Conservation (phyloP, 1,140 invertebrate genomes). For the Cydia strobilella region DNA sequence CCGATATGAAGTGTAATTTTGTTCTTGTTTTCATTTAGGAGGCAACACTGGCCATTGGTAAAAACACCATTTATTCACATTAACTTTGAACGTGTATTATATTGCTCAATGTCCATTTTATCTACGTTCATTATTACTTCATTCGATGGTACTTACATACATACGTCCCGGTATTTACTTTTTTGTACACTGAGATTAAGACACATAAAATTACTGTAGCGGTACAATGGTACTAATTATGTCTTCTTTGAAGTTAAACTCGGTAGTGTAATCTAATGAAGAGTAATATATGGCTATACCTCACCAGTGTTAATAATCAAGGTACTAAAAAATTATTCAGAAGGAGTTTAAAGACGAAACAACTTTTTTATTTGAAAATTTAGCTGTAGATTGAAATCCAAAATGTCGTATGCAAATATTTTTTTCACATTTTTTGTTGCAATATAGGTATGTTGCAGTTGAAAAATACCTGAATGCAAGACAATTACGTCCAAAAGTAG, state of each 20-base stretch:
- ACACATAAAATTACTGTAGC: not conserved
- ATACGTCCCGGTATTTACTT: not conserved
- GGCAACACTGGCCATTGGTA: constrained; percentile 33
- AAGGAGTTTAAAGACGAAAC: too few relatives aligned
- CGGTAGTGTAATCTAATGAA: too few relatives aligned
- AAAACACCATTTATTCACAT: constrained; percentile 12
- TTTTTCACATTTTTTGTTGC: not conserved
- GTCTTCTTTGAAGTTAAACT: too few relatives aligned
- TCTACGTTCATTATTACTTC: constrained; percentile 11
- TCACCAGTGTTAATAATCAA: too few relatives aligned
- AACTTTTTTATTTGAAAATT: too few relatives aligned
- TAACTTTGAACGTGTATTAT: constrained; percentile 1
- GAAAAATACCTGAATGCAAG: not conserved
- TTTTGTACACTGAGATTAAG: not conserved
- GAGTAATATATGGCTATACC: too few relatives aligned
- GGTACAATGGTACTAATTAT: not conserved
- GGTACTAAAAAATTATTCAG: too few relatives aligned
- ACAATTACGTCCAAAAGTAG: constrained; percentile 18
- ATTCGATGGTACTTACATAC: not conserved
- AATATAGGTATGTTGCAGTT: not conserved
- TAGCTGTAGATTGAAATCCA: too few relatives aligned
- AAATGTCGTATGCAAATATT: not conserved
- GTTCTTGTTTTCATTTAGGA: constrained; percentile 45
- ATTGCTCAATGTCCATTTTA: constrained; percentile 17
- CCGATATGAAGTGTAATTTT: constrained; percentile 48